Percentiles rank a stretch among this genome's conserved stretches.
These are phyloP conservation scores for Gymnogyps californianus DNA, from an alignment of 2,113 vertebrate genomes.

Conservation along the genomic window DNA sequence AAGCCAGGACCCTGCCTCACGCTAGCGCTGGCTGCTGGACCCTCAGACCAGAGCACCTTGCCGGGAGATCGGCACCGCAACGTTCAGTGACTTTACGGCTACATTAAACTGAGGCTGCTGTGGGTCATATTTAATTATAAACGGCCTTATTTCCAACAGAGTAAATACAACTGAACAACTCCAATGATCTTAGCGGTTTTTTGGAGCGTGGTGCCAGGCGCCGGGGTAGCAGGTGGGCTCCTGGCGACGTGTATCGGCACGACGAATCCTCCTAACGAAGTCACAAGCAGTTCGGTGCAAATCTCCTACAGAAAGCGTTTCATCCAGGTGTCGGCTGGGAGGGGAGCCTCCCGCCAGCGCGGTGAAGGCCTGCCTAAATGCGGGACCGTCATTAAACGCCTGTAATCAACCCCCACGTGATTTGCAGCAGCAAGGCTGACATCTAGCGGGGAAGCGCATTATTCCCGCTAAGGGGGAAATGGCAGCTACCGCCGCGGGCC, in stretches of 20 bases:
- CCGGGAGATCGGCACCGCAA: neutral
- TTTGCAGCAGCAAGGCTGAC: slow-evolving; percentile 30
- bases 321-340: neutral
- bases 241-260: fast-evolving
- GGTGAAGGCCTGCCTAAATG: neutral
- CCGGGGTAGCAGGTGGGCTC: neutral
- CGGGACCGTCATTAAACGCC: neutral
- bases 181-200: fast-evolving
- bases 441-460: slow-evolving; percentile 10
- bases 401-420: neutral
- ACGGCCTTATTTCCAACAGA: neutral
- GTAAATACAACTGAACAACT: neutral
- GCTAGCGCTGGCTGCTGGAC: neutral
- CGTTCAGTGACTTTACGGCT: neutral
- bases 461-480: neutral
- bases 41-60: neutral
- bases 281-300: neutral
- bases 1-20: neutral
- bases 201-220: fast-evolving
- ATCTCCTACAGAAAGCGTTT: neutral
- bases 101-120: neutral
- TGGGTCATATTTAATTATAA: neutral
- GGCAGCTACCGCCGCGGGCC: neutral
- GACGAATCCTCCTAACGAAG: neutral
- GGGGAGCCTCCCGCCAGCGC: fast-evolving